Evolutionary conservation across 2,797 vertebrate genomes (phyloP), one percentile per base, ranked within the genome.

Genomic region (Acestrorhynchus altus): DNA sequence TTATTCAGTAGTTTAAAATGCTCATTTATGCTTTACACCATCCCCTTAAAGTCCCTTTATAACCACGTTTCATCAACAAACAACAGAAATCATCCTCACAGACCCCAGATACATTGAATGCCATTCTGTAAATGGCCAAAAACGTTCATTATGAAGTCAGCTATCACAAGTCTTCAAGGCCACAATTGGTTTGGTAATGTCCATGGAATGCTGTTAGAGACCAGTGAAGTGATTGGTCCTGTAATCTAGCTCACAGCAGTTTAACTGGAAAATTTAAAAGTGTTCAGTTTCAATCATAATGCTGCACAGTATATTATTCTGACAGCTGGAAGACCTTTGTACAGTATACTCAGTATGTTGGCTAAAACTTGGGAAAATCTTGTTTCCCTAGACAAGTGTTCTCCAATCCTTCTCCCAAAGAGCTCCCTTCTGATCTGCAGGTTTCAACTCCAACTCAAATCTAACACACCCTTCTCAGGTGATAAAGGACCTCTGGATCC

Each of bases 1-100:
- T 85, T 75, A 70, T 86, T 93, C 92, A 93, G 92, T 92, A 93
- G 91, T 94, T 90, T 87, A 49, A 84, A 64, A 89, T 68, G 87
- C 74, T 84, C 86, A 81, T 78, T 42, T 67, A 57, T 56, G 51
- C 12, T 76, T 83, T 79, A 70, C 83, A 88, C 76, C 77, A 83
- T 83, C 80, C 31, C 31, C 31, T 35, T 35, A 35, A 35, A 6
- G 31, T 35, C 31, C 31, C 31, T 35, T 35, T 35, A 35, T 35
- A 35, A 35, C 31, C 31, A 35, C 2, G 31, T 22, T 83, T 76
- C 51, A 88, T 85, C 83, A 78, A 84, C 69, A 90, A 81, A 88
- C 18, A 64, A 78, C 16, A n/a, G 49, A 39, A 40, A 40, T 16
- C n/a, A 28, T 22, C 40, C 51, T 31, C n/a, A 57, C 42, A 40